Conservation (phyloP, 2,888 invertebrate species). For the Brachyptera putata region DNA sequence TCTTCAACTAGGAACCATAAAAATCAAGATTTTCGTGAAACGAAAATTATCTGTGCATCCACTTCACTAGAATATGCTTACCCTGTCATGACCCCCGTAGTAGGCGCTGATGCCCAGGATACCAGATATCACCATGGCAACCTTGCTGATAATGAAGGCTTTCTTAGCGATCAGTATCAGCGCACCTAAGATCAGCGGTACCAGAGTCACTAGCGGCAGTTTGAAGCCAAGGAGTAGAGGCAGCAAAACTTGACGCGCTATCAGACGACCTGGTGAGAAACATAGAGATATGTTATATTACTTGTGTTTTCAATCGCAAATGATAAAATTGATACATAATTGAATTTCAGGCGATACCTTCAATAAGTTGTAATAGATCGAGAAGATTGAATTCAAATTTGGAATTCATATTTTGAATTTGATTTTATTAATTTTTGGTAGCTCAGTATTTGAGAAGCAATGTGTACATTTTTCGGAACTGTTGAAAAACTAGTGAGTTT, state of each 20-base stretch:
- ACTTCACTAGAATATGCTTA: too few species aligned
- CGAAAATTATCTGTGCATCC: too few species aligned
- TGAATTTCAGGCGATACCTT: too few species aligned
- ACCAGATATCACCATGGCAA: slow-evolving; percentile 66
- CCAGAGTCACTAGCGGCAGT: slow-evolving; percentile 68
- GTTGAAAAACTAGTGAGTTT: too few species aligned
- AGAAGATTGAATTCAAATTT: too few species aligned
- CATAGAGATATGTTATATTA: neutral
- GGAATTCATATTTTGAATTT: too few species aligned
- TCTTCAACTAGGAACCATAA: too few species aligned
- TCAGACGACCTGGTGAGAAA: slow-evolving; percentile 59
- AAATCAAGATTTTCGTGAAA: too few species aligned
- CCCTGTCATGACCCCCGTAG: slow-evolving; percentile 7
- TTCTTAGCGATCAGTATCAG: slow-evolving; percentile 72
- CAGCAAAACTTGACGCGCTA: slow-evolving; percentile 67
- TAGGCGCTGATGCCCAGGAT: slow-evolving; percentile 53
- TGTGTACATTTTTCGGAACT: too few species aligned
- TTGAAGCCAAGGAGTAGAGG: slow-evolving; percentile 76
- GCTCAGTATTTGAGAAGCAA: too few species aligned
- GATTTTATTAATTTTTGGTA: too few species aligned
- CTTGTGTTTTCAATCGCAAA: neutral
- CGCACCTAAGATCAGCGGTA: slow-evolving; percentile 68
- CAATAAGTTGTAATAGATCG: too few species aligned
- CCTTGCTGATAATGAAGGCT: slow-evolving; percentile 67
- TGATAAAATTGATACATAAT: neutral